Evolutionary conservation across 2,888 invertebrate species (phyloP).

Genomic region (Argyra leucocephala): DNA sequence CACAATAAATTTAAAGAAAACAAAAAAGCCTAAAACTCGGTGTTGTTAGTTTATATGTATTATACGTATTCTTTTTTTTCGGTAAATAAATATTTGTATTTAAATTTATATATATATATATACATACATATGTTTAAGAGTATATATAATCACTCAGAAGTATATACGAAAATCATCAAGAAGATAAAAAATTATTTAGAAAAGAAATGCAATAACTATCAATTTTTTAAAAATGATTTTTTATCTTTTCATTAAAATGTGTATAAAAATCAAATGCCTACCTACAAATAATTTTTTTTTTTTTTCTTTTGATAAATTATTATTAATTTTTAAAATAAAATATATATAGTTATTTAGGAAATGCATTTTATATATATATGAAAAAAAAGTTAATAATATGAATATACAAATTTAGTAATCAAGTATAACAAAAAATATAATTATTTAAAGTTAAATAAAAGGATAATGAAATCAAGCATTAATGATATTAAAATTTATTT

Average conservation of each 20-base stretch:
- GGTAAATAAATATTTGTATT: no score
- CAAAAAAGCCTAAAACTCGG: constrained; percentile 38
- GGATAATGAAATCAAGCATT: neutral
- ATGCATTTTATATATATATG: neutral
- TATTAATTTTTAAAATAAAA: neutral
- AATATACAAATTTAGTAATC: neutral
- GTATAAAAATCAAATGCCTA: constrained; percentile 1
- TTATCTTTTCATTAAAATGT: neutral
- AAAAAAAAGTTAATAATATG: neutral
- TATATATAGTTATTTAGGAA: neutral
- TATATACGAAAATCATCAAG: no score
- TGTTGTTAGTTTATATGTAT: constrained; percentile 36
- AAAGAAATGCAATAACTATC: neutral
- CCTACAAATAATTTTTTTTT: neutral
- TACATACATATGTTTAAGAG: no score
- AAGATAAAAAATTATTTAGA: neutral
- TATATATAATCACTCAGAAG: no score
- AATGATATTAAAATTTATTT: neutral
- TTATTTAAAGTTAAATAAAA: neutral
- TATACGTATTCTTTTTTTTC: constrained; percentile 14
- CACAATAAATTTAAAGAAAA: constrained; percentile 36
- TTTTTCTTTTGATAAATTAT: constrained; percentile 1
- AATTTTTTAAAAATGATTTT: neutral
- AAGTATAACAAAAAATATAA: neutral
- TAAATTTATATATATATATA: neutral